Evolutionary conservation across 2,888 invertebrate genomes (phyloP), one percentile per base, ranked within the genome.

Genomic region (Hedya salicella): DNA sequence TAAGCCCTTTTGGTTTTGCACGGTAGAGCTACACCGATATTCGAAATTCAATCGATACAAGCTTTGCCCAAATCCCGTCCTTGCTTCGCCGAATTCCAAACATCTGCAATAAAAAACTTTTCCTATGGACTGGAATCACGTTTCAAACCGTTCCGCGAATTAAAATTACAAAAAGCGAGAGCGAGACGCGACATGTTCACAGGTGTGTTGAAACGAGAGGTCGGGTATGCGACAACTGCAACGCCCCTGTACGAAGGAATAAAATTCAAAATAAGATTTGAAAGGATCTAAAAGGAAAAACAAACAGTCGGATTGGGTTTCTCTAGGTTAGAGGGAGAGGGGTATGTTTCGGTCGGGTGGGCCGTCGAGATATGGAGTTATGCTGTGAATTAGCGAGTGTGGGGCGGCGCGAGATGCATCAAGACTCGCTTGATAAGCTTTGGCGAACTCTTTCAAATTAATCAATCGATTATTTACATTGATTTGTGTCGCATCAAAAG

Each of bases 221-320:
- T 88, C 89, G 84, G 89, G 87, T 92, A 92, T 93, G 93, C 93
- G 93, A 93, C 93, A 91, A 84, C 86, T 85, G 89, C 91, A 89
- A 89, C 93, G 93, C 93, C 93, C 92, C 91, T 88, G 86, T 57
- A 57, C 83, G 53, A 60, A 82, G 84, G 87, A 89, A 89, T 90
- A 90, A 90, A 91, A 88, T 89, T 90, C 88, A 88, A 91, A 92
- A 91, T 91, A 91, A 91, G 90, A 91, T 89, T 91, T 90, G 88
- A 87, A 90, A 89, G 86, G 86, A 88, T 85, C 85, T 84, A 90
- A 89, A 91, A 89, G 86, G 88, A 89, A 89, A 89, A 91, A 89
- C 87, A 89, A 89, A 89, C 86, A 86, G 77, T 75, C 14, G 83
- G 82, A 78, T 83, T 79, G 79, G 83, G 85, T 86, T 89, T 88